phyloP scores from a whole-genome alignment of 2,113 vertebrate genomes.

The Muscicapa adusta region DNA sequence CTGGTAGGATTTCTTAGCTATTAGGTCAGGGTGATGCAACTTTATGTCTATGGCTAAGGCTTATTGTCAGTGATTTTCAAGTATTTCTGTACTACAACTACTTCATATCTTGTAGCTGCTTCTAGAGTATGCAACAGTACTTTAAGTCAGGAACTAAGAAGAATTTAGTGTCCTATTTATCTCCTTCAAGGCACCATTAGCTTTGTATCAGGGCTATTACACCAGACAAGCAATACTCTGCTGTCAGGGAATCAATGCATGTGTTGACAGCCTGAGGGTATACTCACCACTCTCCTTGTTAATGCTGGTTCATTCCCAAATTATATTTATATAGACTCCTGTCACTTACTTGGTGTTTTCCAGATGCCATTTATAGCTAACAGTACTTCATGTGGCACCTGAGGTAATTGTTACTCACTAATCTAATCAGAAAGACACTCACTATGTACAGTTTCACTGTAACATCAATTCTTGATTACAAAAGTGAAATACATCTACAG shows the following conservation, averaged over 20 bases:
- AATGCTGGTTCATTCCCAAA: neutral
- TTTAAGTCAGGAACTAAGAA: neutral
- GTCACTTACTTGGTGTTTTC: slow-evolving; percentile 13
- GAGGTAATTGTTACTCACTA: neutral
- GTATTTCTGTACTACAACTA: neutral
- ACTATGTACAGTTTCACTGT: neutral
- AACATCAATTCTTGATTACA: neutral
- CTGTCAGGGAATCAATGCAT: slow-evolving; percentile 16
- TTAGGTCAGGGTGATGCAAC: neutral
- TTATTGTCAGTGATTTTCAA: neutral
- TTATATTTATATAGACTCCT: slow-evolving; percentile 39
- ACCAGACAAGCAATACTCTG: neutral
- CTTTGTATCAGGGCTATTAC: neutral
- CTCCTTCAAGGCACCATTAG: neutral
- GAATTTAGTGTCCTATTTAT: neutral
- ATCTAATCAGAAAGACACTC: neutral
- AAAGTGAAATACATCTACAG: neutral
- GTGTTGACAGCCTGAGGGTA: slow-evolving; percentile 16
- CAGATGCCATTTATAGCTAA: neutral
- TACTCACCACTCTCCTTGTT: neutral
- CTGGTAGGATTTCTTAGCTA: neutral
- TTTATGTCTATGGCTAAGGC: neutral
- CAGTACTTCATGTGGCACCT: neutral
- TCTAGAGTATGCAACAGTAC: neutral
- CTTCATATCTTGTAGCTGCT: neutral